A percentile compares a stretch with the other conserved stretches of the same genome.
phyloP scores from a whole-genome alignment of 2,797 vertebrate genomes.

The Tadarida brasiliensis region DNA sequence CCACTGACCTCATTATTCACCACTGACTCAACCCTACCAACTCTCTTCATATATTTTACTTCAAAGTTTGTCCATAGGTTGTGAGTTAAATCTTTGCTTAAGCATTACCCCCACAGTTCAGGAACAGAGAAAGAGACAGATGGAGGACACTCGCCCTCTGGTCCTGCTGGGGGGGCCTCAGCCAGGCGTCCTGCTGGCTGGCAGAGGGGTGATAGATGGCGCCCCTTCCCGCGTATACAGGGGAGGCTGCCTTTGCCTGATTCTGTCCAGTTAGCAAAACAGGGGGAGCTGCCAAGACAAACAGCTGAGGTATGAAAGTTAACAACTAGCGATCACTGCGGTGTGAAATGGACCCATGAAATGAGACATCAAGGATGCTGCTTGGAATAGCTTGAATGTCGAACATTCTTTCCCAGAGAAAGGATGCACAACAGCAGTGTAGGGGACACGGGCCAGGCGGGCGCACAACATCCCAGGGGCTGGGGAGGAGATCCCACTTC shows the following conservation, averaged over 20 bases:
- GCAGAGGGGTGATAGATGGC: slow-evolving; percentile 77
- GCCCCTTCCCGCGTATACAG: slow-evolving; percentile 62
- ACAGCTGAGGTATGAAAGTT: slow-evolving; percentile 86
- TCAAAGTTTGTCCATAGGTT: slow-evolving; percentile 43
- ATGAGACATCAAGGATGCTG: slow-evolving; percentile 89
- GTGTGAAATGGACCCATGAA: slow-evolving; percentile 89
- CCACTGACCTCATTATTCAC: neutral
- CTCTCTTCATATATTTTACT: neutral
- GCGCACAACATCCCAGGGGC: slow-evolving; percentile 63
- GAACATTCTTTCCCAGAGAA: slow-evolving; percentile 89
- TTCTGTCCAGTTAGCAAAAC: slow-evolving; percentile 85
- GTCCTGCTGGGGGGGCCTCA: slow-evolving; percentile 68
- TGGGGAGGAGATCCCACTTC: slow-evolving; percentile 2
- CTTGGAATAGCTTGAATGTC: slow-evolving; percentile 88
- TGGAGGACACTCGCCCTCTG: neutral
- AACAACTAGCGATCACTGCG: slow-evolving; percentile 85
- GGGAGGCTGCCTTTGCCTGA: slow-evolving; percentile 75
- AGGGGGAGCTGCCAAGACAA: slow-evolving; percentile 87
- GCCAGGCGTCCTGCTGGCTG: slow-evolving; percentile 71
- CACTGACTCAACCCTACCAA: neutral
- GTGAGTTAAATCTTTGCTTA: slow-evolving; percentile 61
- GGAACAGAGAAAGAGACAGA: slow-evolving; percentile 40
- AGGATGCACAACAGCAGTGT: slow-evolving; percentile 75
- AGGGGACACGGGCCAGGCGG: slow-evolving; percentile 83
- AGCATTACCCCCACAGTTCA: slow-evolving; percentile 47